These are phyloP conservation scores for Megaceryle torquata DNA, from an alignment of 2,113 vertebrate genomes.

Conservation along the genomic window DNA sequence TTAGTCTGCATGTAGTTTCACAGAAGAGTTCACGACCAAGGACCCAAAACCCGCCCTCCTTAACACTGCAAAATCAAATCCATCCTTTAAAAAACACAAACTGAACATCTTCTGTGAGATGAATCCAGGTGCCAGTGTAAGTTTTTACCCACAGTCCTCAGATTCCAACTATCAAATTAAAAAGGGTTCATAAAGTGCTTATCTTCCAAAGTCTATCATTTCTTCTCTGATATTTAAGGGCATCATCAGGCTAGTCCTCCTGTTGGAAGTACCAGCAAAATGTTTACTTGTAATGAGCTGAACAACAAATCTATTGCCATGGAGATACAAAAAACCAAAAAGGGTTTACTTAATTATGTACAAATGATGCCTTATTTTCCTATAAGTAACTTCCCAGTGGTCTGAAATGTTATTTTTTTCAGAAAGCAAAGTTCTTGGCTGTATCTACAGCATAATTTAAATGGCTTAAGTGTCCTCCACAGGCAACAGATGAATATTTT, in stretches of 20 bases:
- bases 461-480: not conserved
- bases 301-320: conserved; percentile 13
- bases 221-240: not conserved
- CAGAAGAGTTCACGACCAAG: not conserved
- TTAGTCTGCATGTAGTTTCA: not conserved
- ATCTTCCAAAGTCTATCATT: not conserved
- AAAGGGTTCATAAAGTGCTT: not conserved
- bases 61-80: not conserved
- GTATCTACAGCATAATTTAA: not conserved
- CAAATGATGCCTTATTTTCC: not conserved
- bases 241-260: not conserved
- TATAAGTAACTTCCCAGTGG: not conserved
- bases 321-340: not conserved
- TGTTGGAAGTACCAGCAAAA: not conserved
- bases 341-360: not conserved
- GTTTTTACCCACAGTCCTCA: not conserved
- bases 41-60: not conserved
- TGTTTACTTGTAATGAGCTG: not conserved
- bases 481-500: not conserved
- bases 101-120: not conserved
- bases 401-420: not conserved
- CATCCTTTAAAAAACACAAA: not conserved
- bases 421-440: not conserved
- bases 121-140: not conserved
- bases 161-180: not conserved